phyloP scores from a whole-genome alignment of 2,888 invertebrate species.

The Fragum sueziense region DNA sequence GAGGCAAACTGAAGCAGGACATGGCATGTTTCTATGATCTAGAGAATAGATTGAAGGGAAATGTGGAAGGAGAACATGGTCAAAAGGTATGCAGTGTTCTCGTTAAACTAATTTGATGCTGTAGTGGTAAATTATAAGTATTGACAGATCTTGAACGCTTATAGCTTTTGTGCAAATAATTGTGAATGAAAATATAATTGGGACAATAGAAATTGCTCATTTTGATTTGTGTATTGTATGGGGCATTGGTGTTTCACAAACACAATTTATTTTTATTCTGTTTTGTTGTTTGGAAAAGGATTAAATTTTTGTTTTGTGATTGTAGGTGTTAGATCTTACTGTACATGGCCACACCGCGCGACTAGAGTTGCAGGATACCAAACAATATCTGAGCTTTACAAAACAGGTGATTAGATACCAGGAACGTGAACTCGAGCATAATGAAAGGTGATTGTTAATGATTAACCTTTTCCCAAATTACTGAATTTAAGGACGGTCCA shows the following conservation, averaged over 20 bases:
- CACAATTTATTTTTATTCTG: not conserved
- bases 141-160: too few species aligned
- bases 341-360: constrained; percentile 36
- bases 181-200: too few species aligned
- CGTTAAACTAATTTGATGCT: too few species aligned
- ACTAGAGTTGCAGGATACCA: constrained; percentile 55
- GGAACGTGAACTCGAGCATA: constrained; percentile 70
- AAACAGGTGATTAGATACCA: constrained; percentile 72
- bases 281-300: too few species aligned
- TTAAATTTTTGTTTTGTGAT: too few species aligned
- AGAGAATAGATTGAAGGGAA: constrained; percentile 38
- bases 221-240: too few species aligned
- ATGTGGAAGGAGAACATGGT: constrained; percentile 21
- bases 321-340: constrained; percentile 35
- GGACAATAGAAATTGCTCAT: too few species aligned
- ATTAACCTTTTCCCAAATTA: too few species aligned
- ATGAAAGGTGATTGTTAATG: constrained; percentile 69
- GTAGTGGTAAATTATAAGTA: too few species aligned
- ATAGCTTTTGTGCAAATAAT: too few species aligned
- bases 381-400: constrained; percentile 68
- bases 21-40: constrained; percentile 38
- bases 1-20: constrained; percentile 41
- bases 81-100: too few species aligned
- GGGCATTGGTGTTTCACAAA: not conserved
- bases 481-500: too few species aligned